Base-by-base conservation (phyloP, 2,113 vertebrate species). In the Eretmochelys imbricata region DNA sequence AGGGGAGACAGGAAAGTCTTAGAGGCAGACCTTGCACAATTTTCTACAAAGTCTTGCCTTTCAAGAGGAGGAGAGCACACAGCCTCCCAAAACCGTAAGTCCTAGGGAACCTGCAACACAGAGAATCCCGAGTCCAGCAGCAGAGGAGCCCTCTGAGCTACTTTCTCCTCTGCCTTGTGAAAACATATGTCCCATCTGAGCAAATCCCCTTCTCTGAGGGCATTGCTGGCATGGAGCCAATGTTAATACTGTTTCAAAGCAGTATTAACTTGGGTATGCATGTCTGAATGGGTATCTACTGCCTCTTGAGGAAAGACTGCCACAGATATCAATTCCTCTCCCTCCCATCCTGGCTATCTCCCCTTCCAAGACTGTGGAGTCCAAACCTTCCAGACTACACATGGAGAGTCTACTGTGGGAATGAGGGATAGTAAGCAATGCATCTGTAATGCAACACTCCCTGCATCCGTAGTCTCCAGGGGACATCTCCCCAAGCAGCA, bases 131-230 rank as follows among this genome's bases (percentile, higher is more conserved):
- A 22, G 38, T 6, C 80, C 16, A 88, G 22, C 4, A 89, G 53
- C 22, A 22, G n/a, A 95, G 88, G 0, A 1, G 6, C 46, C 1
- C 10, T n/a, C 19, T 75, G 29, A 3, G 0, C 1, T 72, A 6
- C 55, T 51, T 12, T 25, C 35, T 31, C 35, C 50, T 89, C 72
- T 27, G 19, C 8, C 42, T 42, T 78, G 25, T 29, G 75, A 5
- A 72, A 50, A 17, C 46, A 55, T 1, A 7, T 0, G 1, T 42
- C 19, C 46, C 31, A 6, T 0, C 59, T 75, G 25, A 65, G 72
- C 42, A 88, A 49, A 88, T 0, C 0, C 42, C 17, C 16, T 25
- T 10, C 46, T 48, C 9, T 0, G 0, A 46, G 38, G 69, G 4
- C 6, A 51, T 38, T 42, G 76, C 4, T 84, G 78, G 9, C 11